Evolutionary conservation across 2,888 invertebrate species (phyloP), one percentile per base, ranked within the genome.

Genomic region (Alsophila aescularia): DNA sequence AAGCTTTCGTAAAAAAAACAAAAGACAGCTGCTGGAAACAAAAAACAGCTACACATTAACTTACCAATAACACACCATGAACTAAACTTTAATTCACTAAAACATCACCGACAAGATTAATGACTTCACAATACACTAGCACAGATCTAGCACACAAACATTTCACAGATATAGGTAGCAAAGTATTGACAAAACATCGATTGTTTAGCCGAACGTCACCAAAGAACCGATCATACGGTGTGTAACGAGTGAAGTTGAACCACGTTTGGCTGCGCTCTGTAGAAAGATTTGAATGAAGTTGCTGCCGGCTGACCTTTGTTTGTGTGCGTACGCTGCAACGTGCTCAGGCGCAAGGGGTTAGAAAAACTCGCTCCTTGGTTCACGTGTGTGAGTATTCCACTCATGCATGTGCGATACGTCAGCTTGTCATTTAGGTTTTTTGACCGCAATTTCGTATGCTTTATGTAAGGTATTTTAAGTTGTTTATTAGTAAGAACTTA

Each of bases 101-200:
- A 45, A 66, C 61, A 69, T 45, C 72, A 75, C 76, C 59, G 66
- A 74, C 73, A 62, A 49, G 64, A 50, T 44, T 49, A 44, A 54
- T 53, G 59, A 62, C 61, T 62, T 18, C 58, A 60, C 65, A 55
- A 61, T 52, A 63, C 59, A 70, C 62, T 57, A 69, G 51, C 60
- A 70, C 49, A 41, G 34, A 48, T 12, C 10, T 3, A 36, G 57
- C 66, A 64, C 66, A 74, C 71, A 72, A 71, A 75, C 73, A 72
- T 69, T 67, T 67, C 61, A 69, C 63, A 70, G 62, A 68, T 87
- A 24, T 8, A n/a, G n/a, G n/a, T n/a, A n/a, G n/a, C n/a, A n/a
- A n/a, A n/a, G 24, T 24, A 88, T 89, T 86, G 85, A 88, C 86
- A 85, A 83, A 89, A 87, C 88, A 85, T 75, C 75, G 74, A 82